phyloP scores from a whole-genome alignment of 2,797 vertebrate species.

The Heterohyrax brucei region DNA sequence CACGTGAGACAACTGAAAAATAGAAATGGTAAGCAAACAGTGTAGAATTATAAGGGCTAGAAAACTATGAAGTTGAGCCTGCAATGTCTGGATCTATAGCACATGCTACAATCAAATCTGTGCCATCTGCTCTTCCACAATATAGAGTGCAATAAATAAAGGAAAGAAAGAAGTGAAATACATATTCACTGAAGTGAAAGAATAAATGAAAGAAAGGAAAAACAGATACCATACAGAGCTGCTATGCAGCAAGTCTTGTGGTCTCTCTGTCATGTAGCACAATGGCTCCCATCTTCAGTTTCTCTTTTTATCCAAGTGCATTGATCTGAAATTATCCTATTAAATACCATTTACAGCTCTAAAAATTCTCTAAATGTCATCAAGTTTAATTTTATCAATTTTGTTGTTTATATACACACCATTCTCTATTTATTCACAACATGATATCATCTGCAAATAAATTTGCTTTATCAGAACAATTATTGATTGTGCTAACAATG shows the following conservation, averaged over 20 bases:
- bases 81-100: not conserved
- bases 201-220: not conserved
- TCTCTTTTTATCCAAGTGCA: not conserved
- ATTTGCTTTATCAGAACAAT: not conserved
- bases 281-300: not conserved
- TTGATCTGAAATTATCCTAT: not conserved
- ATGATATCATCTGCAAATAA: not conserved
- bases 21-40: not conserved
- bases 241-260: not conserved
- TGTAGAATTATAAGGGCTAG: not conserved
- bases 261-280: not conserved
- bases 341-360: not conserved
- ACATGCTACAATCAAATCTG: not conserved
- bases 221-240: not conserved
- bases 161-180: not conserved
- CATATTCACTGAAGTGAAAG: not conserved
- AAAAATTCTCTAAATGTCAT: not conserved
- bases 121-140: not conserved
- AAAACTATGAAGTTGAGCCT: not conserved
- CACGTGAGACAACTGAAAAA: not conserved
- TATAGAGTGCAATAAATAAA: not conserved
- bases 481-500: not conserved
- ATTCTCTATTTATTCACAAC: not conserved
- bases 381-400: conserved; percentile 47
- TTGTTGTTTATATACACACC: not conserved